Percentiles rank a stretch among this genome's conserved stretches.
phyloP scores from a whole-genome alignment of 1,140 invertebrate species.

The Drosophila eugracilis region DNA sequence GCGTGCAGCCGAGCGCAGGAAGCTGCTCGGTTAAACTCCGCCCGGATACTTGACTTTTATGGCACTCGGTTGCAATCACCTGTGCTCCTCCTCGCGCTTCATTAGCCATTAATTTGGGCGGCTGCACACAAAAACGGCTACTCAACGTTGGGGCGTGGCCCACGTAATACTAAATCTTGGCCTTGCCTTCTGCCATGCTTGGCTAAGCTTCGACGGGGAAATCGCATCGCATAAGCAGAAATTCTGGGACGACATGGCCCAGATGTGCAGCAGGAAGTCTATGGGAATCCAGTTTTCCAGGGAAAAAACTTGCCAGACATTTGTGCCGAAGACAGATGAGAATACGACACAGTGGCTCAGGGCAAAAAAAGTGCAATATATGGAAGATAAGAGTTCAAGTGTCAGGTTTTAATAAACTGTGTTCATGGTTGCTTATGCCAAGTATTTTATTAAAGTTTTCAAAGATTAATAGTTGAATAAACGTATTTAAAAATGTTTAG shows the following conservation, averaged over 20 bases:
- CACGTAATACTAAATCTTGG: conserved; percentile 46
- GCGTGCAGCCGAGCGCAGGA: conserved; percentile 34
- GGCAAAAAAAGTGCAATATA: neutral
- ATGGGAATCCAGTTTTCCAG: conserved; percentile 5
- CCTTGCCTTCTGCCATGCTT: conserved; percentile 35
- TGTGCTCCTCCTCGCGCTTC: conserved; percentile 51
- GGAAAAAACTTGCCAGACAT: conserved; percentile 20
- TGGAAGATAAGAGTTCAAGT: neutral
- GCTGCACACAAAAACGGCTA: conserved; percentile 23
- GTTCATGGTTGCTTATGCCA: neutral
- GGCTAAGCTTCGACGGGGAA: conserved; percentile 42
- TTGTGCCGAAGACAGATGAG: conserved; percentile 3
- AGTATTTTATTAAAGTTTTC: too few species aligned
- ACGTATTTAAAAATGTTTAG: too few species aligned
- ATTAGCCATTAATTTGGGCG: conserved; percentile 75
- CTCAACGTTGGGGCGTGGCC: conserved; percentile 20
- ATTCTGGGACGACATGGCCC: conserved; percentile 23
- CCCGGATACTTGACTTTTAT: conserved; percentile 66
- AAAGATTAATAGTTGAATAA: too few species aligned
- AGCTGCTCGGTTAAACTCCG: conserved; percentile 33
- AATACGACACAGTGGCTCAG: neutral
- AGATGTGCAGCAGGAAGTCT: conserved; percentile 44
- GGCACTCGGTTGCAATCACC: conserved; percentile 39
- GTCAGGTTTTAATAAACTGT: neutral
- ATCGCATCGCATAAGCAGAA: conserved; percentile 48